These are phyloP conservation scores for Streblospio benedicti DNA, from an alignment of 1,140 invertebrate genomes.

Conservation along the genomic window DNA sequence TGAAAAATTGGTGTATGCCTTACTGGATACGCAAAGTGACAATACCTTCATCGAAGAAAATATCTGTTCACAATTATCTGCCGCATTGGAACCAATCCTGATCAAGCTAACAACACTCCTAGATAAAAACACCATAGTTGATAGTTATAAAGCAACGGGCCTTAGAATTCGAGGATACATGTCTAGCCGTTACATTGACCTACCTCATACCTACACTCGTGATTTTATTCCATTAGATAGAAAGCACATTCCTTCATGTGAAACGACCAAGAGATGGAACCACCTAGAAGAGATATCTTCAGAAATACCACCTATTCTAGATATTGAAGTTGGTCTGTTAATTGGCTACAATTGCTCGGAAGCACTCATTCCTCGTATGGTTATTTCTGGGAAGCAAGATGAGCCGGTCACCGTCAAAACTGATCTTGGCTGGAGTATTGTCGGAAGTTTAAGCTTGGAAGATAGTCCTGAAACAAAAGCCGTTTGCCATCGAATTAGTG, in stretches of 20 bases:
- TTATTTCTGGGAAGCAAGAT: too few species aligned
- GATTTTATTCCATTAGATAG: not conserved
- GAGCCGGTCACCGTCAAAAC: too few species aligned
- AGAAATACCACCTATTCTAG: too few species aligned
- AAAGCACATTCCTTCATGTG: conserved; percentile 4
- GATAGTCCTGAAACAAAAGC: too few species aligned
- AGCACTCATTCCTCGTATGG: too few species aligned
- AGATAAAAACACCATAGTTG: not conserved
- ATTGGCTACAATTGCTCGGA: too few species aligned
- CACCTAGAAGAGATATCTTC: too few species aligned
- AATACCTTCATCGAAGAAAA: conserved; percentile 3
- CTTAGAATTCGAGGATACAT: not conserved
- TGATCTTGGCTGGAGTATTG: too few species aligned
- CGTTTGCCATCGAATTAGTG: too few species aligned
- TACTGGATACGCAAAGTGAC: not conserved
- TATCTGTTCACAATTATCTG: not conserved
- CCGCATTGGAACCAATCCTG: not conserved
- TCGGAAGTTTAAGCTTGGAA: too few species aligned
- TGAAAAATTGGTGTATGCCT: conserved; percentile 8
- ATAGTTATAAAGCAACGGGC: not conserved
- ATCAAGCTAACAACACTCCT: not conserved
- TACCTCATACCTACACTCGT: not conserved
- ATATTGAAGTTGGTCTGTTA: too few species aligned
- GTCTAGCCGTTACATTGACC: not conserved
- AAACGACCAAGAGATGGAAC: conserved; percentile 1